Conservation (phyloP, 2,797 vertebrate genomes). For the Platyrinchus mystaceus region DNA sequence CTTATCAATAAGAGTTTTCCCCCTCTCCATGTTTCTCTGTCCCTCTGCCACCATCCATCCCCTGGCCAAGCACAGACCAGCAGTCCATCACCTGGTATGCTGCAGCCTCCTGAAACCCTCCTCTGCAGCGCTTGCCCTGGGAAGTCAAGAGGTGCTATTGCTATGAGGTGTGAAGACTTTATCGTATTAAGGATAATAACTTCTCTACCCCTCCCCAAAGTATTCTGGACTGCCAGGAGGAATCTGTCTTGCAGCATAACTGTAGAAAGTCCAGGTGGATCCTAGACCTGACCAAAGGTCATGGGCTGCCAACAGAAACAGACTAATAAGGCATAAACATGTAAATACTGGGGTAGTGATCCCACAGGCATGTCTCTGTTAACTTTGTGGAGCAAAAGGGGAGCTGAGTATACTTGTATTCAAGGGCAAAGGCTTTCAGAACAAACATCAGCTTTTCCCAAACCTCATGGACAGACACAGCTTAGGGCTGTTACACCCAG, state of each 20-base stretch:
- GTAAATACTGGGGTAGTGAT: constrained; percentile 43
- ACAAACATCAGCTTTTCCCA: not conserved
- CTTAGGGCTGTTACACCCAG: not conserved
- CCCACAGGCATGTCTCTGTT: not conserved
- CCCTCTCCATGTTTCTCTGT: not conserved
- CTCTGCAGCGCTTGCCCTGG: fast-evolving
- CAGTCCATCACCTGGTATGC: not conserved
- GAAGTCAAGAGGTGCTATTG: not conserved
- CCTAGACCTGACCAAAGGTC: constrained; percentile 43
- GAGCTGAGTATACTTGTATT: not conserved
- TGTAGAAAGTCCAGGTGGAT: not conserved
- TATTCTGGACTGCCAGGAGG: not conserved
- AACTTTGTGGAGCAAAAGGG: not conserved
- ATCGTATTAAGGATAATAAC: not conserved
- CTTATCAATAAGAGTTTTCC: not conserved
- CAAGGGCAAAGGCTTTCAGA: constrained; percentile 31
- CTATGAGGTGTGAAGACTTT: not conserved
- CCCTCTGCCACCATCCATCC: not conserved
- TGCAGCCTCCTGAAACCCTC: not conserved
- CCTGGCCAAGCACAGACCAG: not conserved
- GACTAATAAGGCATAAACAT: constrained; percentile 35
- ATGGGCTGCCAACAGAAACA: constrained; percentile 22
- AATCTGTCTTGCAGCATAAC: not conserved
- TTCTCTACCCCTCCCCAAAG: not conserved
- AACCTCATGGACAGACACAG: not conserved